Percentiles rank a stretch among this genome's conserved stretches.
These are phyloP conservation scores for Acyrthosiphon pisum DNA, from an alignment of 1,140 invertebrate genomes.

Conservation along the genomic window DNA sequence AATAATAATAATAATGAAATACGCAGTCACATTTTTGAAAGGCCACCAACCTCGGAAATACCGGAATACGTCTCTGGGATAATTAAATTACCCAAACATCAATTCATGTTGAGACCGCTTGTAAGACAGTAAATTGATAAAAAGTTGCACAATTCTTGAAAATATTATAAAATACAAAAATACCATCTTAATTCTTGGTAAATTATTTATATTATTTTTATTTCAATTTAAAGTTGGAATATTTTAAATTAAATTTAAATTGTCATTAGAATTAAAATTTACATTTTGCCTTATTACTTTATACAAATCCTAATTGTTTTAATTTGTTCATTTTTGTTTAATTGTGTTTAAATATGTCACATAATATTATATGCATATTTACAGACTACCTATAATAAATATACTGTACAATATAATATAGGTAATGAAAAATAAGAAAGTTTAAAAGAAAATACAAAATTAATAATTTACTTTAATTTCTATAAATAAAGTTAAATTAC, in stretches of 20 bases:
- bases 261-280: neutral
- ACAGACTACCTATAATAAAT: too few species aligned
- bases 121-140: neutral
- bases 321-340: too few species aligned
- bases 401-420: too few species aligned
- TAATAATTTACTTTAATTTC: too few species aligned
- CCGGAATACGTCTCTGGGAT: neutral
- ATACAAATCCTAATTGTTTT: too few species aligned
- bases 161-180: neutral
- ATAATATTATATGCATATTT: too few species aligned
- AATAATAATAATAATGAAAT: neutral
- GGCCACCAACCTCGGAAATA: neutral
- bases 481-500: too few species aligned
- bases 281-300: too few species aligned
- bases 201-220: neutral
- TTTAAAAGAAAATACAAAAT: too few species aligned
- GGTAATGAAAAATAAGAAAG: too few species aligned
- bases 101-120: neutral
- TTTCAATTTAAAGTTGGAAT: neutral
- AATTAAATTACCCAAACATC: neutral
- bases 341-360: too few species aligned
- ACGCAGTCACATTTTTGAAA: conserved; percentile 1
- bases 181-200: neutral
- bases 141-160: neutral
- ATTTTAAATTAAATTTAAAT: neutral